Percentiles rank a stretch among this genome's conserved stretches.
Conservation (phyloP, 2,797 vertebrate genomes). For the Enoplosus armatus region DNA sequence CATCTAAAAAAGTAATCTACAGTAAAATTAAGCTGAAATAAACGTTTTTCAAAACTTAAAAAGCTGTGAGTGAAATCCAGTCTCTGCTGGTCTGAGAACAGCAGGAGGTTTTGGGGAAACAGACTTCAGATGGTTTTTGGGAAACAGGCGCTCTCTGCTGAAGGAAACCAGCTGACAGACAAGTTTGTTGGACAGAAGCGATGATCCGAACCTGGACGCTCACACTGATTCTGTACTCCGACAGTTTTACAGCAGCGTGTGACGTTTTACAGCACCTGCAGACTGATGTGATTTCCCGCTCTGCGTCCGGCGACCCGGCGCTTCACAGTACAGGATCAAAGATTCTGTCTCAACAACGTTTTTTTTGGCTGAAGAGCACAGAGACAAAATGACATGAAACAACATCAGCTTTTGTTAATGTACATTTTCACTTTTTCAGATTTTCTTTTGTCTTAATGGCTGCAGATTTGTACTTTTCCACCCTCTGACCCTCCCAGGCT, state of each 20-base stretch:
- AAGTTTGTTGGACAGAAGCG: slow-evolving; percentile 62
- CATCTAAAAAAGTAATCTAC: background rate
- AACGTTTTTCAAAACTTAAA: background rate
- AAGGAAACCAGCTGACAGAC: slow-evolving; percentile 27
- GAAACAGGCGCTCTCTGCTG: slow-evolving; percentile 22
- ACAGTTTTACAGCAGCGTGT: background rate
- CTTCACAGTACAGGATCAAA: slow-evolving; percentile 38
- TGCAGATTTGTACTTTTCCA: slow-evolving; percentile 56
- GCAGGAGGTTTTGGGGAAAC: background rate
- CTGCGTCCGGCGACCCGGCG: background rate
- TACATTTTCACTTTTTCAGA: slow-evolving; percentile 50
- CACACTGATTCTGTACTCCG: too few species aligned
- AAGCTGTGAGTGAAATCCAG: background rate
- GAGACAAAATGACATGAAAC: slow-evolving; percentile 68
- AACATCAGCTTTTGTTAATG: slow-evolving; percentile 61
- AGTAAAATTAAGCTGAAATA: background rate
- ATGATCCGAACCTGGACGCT: slow-evolving; percentile 41
- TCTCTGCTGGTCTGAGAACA: background rate
- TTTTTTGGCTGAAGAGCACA: slow-evolving; percentile 77
- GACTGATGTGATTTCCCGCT: background rate
- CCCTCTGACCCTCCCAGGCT: slow-evolving; percentile 69
- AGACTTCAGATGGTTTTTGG: background rate
- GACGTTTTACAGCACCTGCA: background rate
- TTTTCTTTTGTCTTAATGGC: slow-evolving; percentile 47
- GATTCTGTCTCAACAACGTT: slow-evolving; percentile 68